A percentile compares a stretch with the other conserved stretches of the same genome.
phyloP scores from a whole-genome alignment of 2,888 invertebrate species.

The Miltochrista miniata region DNA sequence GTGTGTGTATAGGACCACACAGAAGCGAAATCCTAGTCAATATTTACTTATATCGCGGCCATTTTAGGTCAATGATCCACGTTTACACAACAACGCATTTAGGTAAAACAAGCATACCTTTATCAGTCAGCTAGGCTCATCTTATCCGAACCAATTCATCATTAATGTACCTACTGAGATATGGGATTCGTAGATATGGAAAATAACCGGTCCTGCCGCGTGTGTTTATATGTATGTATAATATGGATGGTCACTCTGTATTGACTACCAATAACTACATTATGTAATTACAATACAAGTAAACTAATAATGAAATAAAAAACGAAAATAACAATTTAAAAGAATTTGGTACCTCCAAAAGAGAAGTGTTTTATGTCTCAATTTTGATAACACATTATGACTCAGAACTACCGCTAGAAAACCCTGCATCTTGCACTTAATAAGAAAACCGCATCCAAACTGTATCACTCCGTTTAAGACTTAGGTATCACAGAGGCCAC shows the following conservation, averaged over 20 bases:
- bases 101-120: slow-evolving; percentile 22
- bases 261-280: background rate
- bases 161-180: slow-evolving; percentile 21
- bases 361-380: too few relatives aligned
- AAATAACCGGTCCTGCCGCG: background rate
- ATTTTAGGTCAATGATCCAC: slow-evolving; percentile 25
- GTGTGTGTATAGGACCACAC: background rate
- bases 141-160: slow-evolving; percentile 21
- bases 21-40: slow-evolving; percentile 2
- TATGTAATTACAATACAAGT: too few relatives aligned
- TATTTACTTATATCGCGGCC: slow-evolving; percentile 10
- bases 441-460: too few relatives aligned
- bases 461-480: too few relatives aligned
- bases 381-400: too few relatives aligned
- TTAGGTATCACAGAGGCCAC: too few relatives aligned
- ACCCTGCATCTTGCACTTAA: too few relatives aligned
- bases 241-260: background rate
- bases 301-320: too few relatives aligned
- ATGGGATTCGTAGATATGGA: background rate
- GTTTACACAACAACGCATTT: slow-evolving; percentile 27
- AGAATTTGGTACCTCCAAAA: too few relatives aligned
- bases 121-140: slow-evolving; percentile 13
- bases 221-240: too few relatives aligned
- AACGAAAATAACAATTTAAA: too few relatives aligned
- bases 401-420: too few relatives aligned